A percentile compares a stretch with the other conserved stretches of the same genome.
These are phyloP conservation scores for Sorex fumeus DNA, from an alignment of 2,113 vertebrate species.

Conservation along the genomic window DNA sequence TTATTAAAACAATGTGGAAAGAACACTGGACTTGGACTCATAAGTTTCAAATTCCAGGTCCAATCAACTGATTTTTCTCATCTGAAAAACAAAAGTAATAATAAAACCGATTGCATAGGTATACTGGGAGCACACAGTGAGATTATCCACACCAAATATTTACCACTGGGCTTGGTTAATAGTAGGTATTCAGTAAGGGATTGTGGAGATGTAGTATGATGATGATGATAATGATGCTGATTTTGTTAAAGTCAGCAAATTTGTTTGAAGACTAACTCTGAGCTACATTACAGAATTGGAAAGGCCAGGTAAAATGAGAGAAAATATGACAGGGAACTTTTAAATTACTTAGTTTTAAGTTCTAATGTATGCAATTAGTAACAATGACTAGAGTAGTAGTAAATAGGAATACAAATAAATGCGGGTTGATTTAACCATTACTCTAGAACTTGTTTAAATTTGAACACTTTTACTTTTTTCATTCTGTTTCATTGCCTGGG, in stretches of 20 bases:
- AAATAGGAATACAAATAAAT: not conserved
- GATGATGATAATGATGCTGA: not conserved
- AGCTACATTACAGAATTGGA: not conserved
- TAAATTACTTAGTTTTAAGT: slow-evolving; percentile 36
- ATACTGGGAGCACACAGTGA: slow-evolving; percentile 33
- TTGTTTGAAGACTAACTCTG: not conserved
- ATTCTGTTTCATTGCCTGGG: slow-evolving; percentile 20
- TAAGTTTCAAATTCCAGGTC: slow-evolving; percentile 10
- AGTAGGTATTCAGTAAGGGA: not conserved
- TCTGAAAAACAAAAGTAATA: slow-evolving; percentile 67
- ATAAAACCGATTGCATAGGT: not conserved
- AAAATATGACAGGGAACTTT: slow-evolving; percentile 34
- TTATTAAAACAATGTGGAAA: slow-evolving; percentile 80
- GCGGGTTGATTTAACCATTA: not conserved
- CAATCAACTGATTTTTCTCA: slow-evolving; percentile 43
- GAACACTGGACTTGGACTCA: slow-evolving; percentile 52
- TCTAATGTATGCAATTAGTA: not conserved
- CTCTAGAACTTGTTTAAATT: not conserved
- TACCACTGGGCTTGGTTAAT: not conserved
- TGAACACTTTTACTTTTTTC: not conserved
- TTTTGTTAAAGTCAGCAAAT: not conserved
- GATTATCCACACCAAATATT: slow-evolving; percentile 3
- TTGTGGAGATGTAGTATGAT: not conserved
- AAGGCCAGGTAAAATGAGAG: not conserved
- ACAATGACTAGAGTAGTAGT: not conserved